These are phyloP conservation scores for Eumeta japonica DNA, from an alignment of 1,140 invertebrate species.

Conservation along the genomic window DNA sequence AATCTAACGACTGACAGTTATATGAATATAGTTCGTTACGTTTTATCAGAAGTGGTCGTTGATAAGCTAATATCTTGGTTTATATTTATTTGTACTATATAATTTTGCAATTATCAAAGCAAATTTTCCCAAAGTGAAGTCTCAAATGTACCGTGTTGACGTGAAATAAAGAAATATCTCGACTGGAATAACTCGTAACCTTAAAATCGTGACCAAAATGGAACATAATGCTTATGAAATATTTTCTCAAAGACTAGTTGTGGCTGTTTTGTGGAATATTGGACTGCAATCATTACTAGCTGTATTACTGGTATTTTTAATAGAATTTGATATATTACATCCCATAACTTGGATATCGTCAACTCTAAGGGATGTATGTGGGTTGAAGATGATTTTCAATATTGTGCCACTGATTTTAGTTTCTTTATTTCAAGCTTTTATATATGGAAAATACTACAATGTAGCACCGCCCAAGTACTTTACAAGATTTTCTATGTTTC, in stretches of 20 bases:
- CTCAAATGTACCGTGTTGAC: no score
- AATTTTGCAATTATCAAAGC: neutral
- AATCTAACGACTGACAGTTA: no score
- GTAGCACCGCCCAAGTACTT: constrained; percentile 50
- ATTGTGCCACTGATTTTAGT: constrained; percentile 36
- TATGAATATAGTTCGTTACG: no score
- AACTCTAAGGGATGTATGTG: constrained; percentile 37
- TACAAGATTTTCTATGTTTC: constrained; percentile 63
- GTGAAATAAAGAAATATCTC: no score
- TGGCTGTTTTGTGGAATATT: constrained; percentile 45
- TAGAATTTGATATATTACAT: constrained; percentile 38
- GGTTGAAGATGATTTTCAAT: constrained; percentile 45
- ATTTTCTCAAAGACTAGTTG: constrained; percentile 40
- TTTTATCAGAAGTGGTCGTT: no score
- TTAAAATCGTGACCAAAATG: neutral
- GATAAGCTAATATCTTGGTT: neutral
- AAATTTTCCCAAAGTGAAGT: no score
- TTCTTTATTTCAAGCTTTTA: constrained; percentile 48
- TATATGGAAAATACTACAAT: constrained; percentile 43
- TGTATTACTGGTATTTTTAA: constrained; percentile 34
- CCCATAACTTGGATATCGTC: constrained; percentile 38
- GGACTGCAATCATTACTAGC: constrained; percentile 36
- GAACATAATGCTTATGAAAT: constrained; percentile 28
- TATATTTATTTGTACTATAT: neutral
- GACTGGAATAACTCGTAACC: no score